These are phyloP conservation scores for Timandra comae DNA, from an alignment of 2,888 invertebrate species.

Conservation along the genomic window DNA sequence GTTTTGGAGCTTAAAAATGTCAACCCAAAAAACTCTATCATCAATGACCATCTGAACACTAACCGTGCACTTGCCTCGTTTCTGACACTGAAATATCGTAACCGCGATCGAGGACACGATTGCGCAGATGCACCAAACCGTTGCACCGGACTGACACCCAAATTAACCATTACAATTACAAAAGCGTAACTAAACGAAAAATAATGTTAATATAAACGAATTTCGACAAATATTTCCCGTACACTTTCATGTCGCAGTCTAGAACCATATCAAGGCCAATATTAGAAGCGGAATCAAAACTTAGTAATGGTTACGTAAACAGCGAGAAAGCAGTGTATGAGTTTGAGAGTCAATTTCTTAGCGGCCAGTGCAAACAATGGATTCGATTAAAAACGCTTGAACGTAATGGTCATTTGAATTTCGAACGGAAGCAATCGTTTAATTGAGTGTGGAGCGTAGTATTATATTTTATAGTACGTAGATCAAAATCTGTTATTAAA, in stretches of 20 bases:
- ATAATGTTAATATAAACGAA: conserved; percentile 36
- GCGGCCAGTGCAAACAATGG: too few relatives aligned
- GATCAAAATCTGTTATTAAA: too few relatives aligned
- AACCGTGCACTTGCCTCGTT: too few relatives aligned
- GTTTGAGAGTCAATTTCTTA: conserved; percentile 32
- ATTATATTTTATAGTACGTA: too few relatives aligned
- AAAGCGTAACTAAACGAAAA: conserved; percentile 50
- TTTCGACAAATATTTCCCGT: conserved; percentile 56
- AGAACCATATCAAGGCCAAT: conserved; percentile 53
- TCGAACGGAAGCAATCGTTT: too few relatives aligned
- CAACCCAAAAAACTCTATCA: too few relatives aligned
- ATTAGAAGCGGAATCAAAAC: conserved; percentile 48
- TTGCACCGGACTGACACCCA: conserved; percentile 19
- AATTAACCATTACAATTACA: conserved; percentile 27
- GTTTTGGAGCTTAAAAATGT: too few relatives aligned
- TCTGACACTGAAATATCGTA: conserved; percentile 14
- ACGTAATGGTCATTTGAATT: too few relatives aligned
- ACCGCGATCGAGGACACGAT: conserved; percentile 18
- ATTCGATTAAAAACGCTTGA: too few relatives aligned
- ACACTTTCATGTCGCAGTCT: conserved; percentile 44
- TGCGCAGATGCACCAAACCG: conserved; percentile 19
- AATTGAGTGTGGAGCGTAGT: too few relatives aligned
- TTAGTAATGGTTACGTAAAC: conserved; percentile 53
- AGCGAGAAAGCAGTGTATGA: conserved; percentile 52
- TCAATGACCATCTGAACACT: too few relatives aligned